These are phyloP conservation scores for Microplitis manilae DNA, from an alignment of 2,888 invertebrate species.

Conservation along the genomic window DNA sequence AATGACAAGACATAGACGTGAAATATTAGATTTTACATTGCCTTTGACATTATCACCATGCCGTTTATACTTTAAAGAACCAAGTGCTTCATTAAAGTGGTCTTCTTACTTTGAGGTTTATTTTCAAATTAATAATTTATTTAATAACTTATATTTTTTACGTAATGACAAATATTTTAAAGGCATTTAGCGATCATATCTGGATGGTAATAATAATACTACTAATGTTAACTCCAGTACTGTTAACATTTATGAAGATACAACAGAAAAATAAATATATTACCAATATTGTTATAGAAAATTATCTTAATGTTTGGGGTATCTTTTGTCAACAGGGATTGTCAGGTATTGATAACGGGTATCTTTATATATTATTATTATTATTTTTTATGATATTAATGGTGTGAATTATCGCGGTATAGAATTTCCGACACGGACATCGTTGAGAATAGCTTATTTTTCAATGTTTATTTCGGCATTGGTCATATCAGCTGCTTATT, in stretches of 20 bases:
- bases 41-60: conserved; percentile 56
- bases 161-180: neutral
- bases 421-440: conserved; percentile 56
- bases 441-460: conserved; percentile 58
- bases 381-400: neutral
- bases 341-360: conserved; percentile 45
- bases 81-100: conserved; percentile 55
- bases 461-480: conserved; percentile 48
- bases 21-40: conserved; percentile 59
- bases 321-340: conserved; percentile 62
- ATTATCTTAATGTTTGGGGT: conserved; percentile 55
- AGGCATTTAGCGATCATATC: conserved; percentile 42
- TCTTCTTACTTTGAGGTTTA: conserved; percentile 59
- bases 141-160: neutral
- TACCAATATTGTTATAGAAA: conserved; percentile 42
- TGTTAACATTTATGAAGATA: conserved; percentile 47
- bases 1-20: conserved; percentile 53
- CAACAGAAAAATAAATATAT: neutral
- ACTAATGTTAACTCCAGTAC: conserved; percentile 39
- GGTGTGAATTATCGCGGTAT: conserved; percentile 31
- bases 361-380: neutral
- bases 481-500: conserved; percentile 44
- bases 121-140: conserved; percentile 12
- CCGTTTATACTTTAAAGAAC: conserved; percentile 56
- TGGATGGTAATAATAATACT: conserved; percentile 49